These are phyloP conservation scores for Drosophila pullipes DNA, from an alignment of 2,888 invertebrate genomes.

Conservation along the genomic window DNA sequence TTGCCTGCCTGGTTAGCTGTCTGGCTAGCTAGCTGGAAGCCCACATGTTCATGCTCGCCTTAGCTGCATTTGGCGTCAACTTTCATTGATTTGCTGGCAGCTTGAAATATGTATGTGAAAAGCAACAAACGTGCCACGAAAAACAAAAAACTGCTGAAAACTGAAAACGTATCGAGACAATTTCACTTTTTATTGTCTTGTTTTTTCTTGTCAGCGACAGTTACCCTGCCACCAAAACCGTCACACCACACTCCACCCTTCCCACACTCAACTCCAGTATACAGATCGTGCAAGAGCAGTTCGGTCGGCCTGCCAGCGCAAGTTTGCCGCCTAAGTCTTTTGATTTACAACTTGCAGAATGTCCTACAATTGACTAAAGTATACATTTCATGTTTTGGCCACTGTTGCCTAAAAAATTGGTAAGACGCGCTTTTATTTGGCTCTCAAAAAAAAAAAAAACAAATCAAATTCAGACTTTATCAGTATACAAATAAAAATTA, in stretches of 20 bases:
- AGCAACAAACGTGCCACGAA: constrained; percentile 57
- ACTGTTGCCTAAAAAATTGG: constrained; percentile 31
- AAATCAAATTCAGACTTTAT: constrained; percentile 10
- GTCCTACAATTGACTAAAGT: constrained; percentile 39
- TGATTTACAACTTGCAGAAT: constrained; percentile 29
- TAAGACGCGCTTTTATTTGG: constrained; percentile 33
- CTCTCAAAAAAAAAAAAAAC: background rate
- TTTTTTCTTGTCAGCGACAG: constrained; percentile 10
- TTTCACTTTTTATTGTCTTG: constrained; percentile 74
- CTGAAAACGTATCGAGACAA: constrained; percentile 69
- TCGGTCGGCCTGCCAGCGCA: constrained; percentile 26
- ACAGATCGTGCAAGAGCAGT: constrained; percentile 24
- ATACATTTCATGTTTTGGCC: constrained; percentile 1
- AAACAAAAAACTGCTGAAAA: constrained; percentile 47
- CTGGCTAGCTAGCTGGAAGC: constrained; percentile 29
- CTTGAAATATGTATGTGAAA: constrained; percentile 40
- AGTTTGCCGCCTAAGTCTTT: constrained; percentile 59
- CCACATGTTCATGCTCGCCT: constrained; percentile 36
- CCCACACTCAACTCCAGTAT: background rate
- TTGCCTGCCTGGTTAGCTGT: constrained; percentile 26
- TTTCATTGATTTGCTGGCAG: constrained; percentile 67
- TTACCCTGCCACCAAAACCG: background rate
- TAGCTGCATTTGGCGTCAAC: constrained; percentile 48
- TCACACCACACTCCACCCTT: background rate
- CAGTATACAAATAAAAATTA: background rate